These are phyloP conservation scores for Falco naumanni DNA, from an alignment of 2,797 vertebrate genomes.

Conservation along the genomic window DNA sequence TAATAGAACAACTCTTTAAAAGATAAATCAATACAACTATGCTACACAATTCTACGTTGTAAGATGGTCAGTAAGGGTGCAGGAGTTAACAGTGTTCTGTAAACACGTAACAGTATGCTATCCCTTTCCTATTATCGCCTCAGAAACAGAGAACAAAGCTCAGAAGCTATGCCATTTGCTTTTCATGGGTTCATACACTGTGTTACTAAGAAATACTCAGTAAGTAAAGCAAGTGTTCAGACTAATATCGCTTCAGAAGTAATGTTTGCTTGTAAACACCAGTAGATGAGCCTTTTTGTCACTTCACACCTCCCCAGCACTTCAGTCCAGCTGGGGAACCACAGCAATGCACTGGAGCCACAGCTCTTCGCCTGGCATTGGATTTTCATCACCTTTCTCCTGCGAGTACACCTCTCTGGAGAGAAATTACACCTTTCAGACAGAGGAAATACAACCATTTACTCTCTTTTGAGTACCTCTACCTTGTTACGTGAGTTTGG, in stretches of 20 bases:
- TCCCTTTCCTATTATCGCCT: not conserved
- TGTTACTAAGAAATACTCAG: not conserved
- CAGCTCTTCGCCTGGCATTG: not conserved
- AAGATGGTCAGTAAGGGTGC: not conserved
- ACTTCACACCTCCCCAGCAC: not conserved
- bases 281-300: not conserved
- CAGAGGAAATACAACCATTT: not conserved
- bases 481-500: not conserved
- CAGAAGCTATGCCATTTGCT: not conserved
- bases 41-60: not conserved
- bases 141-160: not conserved
- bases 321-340: not conserved
- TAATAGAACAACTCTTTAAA: not conserved
- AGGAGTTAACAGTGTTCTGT: not conserved
- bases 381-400: not conserved
- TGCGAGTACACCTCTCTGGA: not conserved
- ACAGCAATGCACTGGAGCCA: not conserved
- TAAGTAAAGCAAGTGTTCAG: not conserved
- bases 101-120: not conserved
- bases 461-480: not conserved
- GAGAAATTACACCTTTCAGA: not conserved
- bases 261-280: not conserved
- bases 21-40: not conserved
- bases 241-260: not conserved
- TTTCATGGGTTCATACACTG: not conserved